Evolutionary conservation across 2,888 invertebrate genomes (phyloP), one percentile per base, ranked within the genome.

Genomic region (Dasysyrphus albostriatus): DNA sequence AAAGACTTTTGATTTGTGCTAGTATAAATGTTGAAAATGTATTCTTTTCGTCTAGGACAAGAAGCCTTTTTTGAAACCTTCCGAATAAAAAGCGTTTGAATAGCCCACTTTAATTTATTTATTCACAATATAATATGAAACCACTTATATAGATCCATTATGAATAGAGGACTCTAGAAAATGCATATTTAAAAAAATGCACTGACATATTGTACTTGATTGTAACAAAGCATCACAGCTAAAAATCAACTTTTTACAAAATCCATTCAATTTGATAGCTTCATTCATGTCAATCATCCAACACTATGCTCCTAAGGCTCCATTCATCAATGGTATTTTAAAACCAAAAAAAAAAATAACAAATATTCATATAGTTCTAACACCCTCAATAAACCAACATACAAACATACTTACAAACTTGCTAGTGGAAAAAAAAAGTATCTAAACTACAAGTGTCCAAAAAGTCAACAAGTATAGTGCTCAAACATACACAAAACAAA

Each of bases 391-490:
- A 12, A 14, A 19, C 8, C 42, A 24, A 19, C 14, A 12, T 24
- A 19, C 8, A 9, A 5, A 9, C 16, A 0, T 5, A 16, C 10
- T 8, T 0, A 7, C 0, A 3, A 19, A 19, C 24, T 14, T 16
- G n/a, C 49, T 16, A 37, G 16, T 2, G 24, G 2, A 24, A 49
- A 14, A 14, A 42, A 34, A 47, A 32, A 65, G 14, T 37, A 49
- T 49, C 67, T 67, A 49, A 67, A 67, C 49, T 67, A 34, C 37
- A 19, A 49, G 49, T 67, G 49, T 49, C 34, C 49, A 67, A 67
- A 67, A 72, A 12, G 61, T 76, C 81, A 82, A 84, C 80, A 84
- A 84, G 83, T 84, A 51, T 12, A 70, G 16, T 56, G 19, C 49
- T 77, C 61, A 73, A 69, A 14, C 3, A 29, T 73, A 51, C 29